Percentiles rank a stretch among this genome's conserved stretches.
Evolutionary conservation across 2,888 invertebrate species (phyloP).

Genomic region (Orchesella flavescens): DNA sequence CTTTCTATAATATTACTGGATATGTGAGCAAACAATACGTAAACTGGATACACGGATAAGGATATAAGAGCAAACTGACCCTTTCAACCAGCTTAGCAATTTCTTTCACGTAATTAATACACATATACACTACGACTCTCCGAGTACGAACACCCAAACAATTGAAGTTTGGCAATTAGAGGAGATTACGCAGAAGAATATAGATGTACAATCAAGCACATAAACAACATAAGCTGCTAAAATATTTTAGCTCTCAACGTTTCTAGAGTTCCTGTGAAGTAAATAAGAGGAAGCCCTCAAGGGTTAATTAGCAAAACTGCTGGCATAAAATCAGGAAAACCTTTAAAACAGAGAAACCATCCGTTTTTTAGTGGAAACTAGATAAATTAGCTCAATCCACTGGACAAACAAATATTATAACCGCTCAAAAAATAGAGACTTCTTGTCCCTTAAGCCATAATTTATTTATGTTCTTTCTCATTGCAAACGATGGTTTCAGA

Average conservation of each 20-base stretch:
- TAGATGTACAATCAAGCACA: neutral
- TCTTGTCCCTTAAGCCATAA: too few species aligned
- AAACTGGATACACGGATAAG: too few species aligned
- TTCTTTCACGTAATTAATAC: too few species aligned
- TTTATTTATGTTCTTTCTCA: too few species aligned
- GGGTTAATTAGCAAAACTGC: constrained; percentile 46
- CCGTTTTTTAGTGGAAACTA: neutral
- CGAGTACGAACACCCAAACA: neutral
- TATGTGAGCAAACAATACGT: too few species aligned
- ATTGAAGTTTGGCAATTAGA: neutral
- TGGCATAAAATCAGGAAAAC: constrained; percentile 4
- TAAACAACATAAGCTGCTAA: neutral
- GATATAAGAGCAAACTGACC: too few species aligned
- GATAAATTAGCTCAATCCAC: neutral
- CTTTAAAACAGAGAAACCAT: neutral
- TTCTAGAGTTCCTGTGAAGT: neutral
- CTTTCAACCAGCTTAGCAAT: too few species aligned
- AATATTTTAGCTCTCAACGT: neutral
- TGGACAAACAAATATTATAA: too few species aligned
- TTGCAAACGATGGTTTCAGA: too few species aligned
- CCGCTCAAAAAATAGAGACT: too few species aligned
- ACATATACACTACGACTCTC: neutral
- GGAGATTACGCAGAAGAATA: neutral
- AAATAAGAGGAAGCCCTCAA: constrained; percentile 16
- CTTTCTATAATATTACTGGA: too few species aligned